These are phyloP conservation scores for Myotis brandtii DNA, from an alignment of 2,113 vertebrate genomes.

Conservation along the genomic window DNA sequence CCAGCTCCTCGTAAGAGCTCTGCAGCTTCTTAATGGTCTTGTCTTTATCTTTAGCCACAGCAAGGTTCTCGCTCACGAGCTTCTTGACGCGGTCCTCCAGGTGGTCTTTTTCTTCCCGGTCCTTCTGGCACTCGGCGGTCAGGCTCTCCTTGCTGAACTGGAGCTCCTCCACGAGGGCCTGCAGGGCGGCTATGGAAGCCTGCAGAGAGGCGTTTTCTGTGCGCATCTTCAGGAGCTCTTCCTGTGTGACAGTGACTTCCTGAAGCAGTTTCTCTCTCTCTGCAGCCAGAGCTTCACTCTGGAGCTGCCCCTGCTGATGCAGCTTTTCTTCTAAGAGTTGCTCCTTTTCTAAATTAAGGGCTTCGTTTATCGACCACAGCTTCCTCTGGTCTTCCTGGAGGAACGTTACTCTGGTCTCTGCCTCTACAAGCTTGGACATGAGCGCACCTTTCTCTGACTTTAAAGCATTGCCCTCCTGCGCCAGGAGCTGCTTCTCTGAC, in stretches of 20 bases:
- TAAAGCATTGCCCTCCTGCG: conserved; percentile 88
- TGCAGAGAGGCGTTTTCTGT: conserved; percentile 85
- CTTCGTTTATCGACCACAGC: conserved; percentile 86
- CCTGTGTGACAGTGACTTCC: conserved; percentile 83
- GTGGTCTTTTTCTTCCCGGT: conserved; percentile 80
- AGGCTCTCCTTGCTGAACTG: conserved; percentile 80
- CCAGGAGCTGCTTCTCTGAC: conserved; percentile 90
- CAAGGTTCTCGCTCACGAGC: conserved; percentile 87
- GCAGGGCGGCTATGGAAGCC: conserved; percentile 77
- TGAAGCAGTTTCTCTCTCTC: conserved; percentile 85
- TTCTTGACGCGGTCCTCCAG: conserved; percentile 84
- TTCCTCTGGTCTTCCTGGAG: conserved; percentile 86
- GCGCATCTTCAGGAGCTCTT: conserved; percentile 83
- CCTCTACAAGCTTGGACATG: conserved; percentile 87
- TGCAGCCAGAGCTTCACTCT: conserved; percentile 77
- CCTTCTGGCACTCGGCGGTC: conserved; percentile 79
- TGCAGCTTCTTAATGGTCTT: conserved; percentile 87
- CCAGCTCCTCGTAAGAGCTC: conserved; percentile 87
- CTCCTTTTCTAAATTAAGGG: conserved; percentile 86
- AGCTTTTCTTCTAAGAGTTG: conserved; percentile 83
- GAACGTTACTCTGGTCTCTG: conserved; percentile 84
- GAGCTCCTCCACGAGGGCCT: conserved; percentile 85
- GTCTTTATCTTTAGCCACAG: conserved; percentile 87
- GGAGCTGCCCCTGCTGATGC: conserved; percentile 82
- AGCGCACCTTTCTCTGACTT: conserved; percentile 89